Base-by-base conservation (phyloP, 2,113 vertebrate species). In the Archilochus colubris region DNA sequence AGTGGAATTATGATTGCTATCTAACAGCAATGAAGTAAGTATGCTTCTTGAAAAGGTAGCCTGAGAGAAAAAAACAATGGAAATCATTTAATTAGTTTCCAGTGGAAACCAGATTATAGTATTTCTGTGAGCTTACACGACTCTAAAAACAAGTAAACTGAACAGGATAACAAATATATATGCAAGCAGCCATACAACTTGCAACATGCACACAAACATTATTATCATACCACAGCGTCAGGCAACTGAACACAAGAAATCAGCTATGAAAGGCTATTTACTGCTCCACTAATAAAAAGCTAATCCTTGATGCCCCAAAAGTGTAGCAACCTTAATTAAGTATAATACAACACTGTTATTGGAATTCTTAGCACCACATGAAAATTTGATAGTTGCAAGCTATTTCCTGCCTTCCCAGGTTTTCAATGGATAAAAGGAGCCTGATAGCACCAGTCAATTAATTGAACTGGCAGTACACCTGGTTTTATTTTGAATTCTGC, bases 11-110 rank as follows among this genome's bases (percentile, higher is more conserved):
- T 96, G 95, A 73, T 38, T 97, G 73, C 69, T 96, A 50, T 98
- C 98, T 74, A 98, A 92, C 30, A 98, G 96, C 93, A 98, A 36
- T 10, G 98, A 98, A 67, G 98, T 98, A 6, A 98, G 97, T 80
- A 98, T 97, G 88, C 97, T 97, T 91, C 97, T 95, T 75, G 97
- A 93, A 91, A 97, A 98, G 68, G 50, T 96, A 48, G 97, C 68
- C 98, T 98, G 93, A 54, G 95, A 58, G 66, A 82, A 90, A 63
- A 63, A 82, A 63, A 72, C 19, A 81, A 27, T 84, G 25, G 23
- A 40, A 40, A 40, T 40, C 40, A 40, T 40, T 40, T 40, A 40
- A 40, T 40, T 40, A 11, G 40, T 12, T 40, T 40, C 40, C 40
- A 40, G 11, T 13, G 12, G 40, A 44, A 85, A 27, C 4, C 36